Percentiles rank a stretch among this genome's conserved stretches.
These are phyloP conservation scores for Budorcas taxicolor DNA, from an alignment of 2,113 vertebrate genomes.

Conservation along the genomic window DNA sequence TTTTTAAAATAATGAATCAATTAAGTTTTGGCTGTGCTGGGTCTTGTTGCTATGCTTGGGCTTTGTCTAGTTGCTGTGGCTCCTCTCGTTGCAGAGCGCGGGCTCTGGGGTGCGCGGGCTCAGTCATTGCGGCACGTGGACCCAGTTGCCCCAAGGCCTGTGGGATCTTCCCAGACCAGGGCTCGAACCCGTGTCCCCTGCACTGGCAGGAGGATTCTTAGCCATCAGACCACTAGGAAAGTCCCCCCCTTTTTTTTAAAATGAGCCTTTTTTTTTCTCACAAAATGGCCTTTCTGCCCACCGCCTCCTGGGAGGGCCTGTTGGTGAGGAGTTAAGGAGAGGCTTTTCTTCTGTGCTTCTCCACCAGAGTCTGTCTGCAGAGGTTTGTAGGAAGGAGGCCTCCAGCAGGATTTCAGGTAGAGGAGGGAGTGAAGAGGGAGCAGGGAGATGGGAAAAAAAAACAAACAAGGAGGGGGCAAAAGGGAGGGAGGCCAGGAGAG, in stretches of 20 bases:
- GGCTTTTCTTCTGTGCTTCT: not conserved
- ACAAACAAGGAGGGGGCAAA: too few species aligned
- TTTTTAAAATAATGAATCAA: not conserved
- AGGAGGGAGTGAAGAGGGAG: not conserved
- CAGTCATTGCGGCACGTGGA: not conserved
- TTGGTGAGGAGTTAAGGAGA: not conserved
- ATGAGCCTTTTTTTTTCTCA: not conserved
- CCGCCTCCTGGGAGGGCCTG: not conserved
- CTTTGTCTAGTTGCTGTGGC: not conserved
- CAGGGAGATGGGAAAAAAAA: not conserved
- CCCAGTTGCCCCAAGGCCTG: not conserved
- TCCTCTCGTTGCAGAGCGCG: not conserved
- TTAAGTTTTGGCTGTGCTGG: not conserved
- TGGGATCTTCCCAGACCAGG: not conserved
- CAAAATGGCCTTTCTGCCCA: not conserved
- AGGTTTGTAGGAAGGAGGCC: not conserved
- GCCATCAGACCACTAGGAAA: not conserved
- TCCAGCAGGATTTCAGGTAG: not conserved
- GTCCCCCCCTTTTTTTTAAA: not conserved
- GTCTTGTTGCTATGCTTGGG: not conserved
- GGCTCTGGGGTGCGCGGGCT: accelerated
- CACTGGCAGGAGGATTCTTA: not conserved
- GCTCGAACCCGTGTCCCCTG: not conserved
- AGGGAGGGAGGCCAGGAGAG: not conserved
- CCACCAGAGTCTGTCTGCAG: not conserved